Conservation (phyloP, 2,113 vertebrate genomes). For the Hemibagrus wyckioides region DNA sequence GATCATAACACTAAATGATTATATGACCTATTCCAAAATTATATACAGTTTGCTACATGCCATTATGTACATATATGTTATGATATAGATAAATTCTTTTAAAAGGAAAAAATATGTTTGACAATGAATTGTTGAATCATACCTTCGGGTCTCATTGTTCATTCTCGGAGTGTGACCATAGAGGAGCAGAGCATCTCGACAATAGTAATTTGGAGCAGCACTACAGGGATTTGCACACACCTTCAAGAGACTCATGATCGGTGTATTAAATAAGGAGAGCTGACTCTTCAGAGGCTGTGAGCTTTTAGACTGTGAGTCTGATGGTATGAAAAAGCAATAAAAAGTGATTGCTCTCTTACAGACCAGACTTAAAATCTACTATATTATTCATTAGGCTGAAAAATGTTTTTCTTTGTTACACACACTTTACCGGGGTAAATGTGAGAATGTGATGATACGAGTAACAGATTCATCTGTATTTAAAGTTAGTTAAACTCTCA, state of each 20-base stretch:
- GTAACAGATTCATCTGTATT: neutral
- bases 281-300: conserved; percentile 11
- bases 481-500: neutral
- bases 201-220: conserved; percentile 37
- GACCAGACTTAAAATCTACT: neutral
- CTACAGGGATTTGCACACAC: conserved; percentile 17
- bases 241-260: conserved; percentile 29
- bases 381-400: conserved; percentile 15
- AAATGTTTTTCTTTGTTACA: neutral
- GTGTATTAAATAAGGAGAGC: conserved; percentile 49
- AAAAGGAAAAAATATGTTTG: neutral
- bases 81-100: neutral
- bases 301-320: conserved; percentile 21
- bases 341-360: neutral
- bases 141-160: neutral
- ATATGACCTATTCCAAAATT: neutral
- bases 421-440: neutral
- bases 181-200: conserved; percentile 7
- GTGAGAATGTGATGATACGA: neutral
- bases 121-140: neutral
- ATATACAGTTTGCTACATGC: neutral
- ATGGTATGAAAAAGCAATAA: conserved; percentile 31
- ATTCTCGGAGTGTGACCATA: neutral
- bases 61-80: neutral
- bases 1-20: neutral